Evolutionary conservation across 2,888 invertebrate genomes (phyloP).

Genomic region (Steinernema hermaphroditum): DNA sequence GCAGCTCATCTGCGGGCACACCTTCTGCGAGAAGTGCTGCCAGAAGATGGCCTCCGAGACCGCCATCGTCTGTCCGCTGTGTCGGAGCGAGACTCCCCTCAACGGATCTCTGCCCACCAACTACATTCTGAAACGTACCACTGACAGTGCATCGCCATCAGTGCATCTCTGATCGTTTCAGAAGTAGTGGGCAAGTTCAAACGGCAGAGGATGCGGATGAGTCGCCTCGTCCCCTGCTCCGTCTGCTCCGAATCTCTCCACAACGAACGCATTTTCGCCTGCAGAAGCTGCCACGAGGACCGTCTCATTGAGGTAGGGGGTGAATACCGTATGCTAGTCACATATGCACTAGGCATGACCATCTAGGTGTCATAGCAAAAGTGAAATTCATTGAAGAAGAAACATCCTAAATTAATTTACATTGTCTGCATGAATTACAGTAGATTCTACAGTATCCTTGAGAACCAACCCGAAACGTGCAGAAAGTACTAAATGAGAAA

Average conservation of each 20-base stretch:
- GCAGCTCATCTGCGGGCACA: neutral
- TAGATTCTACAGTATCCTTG: too few species aligned
- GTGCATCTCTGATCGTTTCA: too few species aligned
- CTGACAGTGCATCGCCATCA: too few species aligned
- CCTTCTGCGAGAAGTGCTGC: constrained; percentile 6
- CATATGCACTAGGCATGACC: too few species aligned
- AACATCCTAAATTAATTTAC: too few species aligned
- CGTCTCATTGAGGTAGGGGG: neutral
- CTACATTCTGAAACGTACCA: neutral
- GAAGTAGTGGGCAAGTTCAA: neutral
- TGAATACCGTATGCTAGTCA: too few species aligned
- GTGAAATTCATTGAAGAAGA: too few species aligned
- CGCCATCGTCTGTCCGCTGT: neutral
- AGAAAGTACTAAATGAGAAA: too few species aligned
- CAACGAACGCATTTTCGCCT: neutral
- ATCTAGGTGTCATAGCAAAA: too few species aligned
- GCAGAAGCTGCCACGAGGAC: neutral
- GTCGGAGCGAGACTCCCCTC: neutral
- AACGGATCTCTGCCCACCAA: neutral
- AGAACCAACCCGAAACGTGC: too few species aligned
- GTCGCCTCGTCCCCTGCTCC: neutral
- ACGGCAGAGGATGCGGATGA: neutral
- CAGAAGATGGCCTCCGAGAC: neutral
- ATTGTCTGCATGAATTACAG: too few species aligned
- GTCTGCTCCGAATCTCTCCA: neutral